Conservation (phyloP, 2,113 vertebrate species). For the Stercorarius parasiticus region DNA sequence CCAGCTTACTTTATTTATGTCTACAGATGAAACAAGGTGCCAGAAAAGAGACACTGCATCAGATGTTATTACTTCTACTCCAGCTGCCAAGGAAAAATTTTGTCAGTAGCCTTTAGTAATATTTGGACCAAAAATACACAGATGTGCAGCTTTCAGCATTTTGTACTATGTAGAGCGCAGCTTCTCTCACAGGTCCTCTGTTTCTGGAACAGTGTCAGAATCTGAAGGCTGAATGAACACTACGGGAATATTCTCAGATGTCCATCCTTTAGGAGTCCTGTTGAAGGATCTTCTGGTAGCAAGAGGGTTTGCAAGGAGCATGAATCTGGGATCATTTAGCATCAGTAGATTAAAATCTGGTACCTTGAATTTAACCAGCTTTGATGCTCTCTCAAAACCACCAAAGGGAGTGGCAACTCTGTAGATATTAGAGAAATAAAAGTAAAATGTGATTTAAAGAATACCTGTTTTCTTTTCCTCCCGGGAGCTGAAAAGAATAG, state of each 20-base stretch:
- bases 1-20: conserved; percentile 67
- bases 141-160: background rate
- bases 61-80: conserved; percentile 5
- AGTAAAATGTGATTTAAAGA: conserved; percentile 3
- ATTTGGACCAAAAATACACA: background rate
- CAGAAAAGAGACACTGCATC: conserved; percentile 21
- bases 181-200: conserved; percentile 89
- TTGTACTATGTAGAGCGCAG: background rate
- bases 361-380: conserved; percentile 79
- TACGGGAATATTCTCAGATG: conserved; percentile 71
- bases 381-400: conserved; percentile 87
- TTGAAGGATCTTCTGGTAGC: conserved; percentile 89
- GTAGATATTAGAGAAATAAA: conserved; percentile 57
- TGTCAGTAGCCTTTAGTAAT: conserved; percentile 19
- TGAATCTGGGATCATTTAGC: conserved; percentile 76
- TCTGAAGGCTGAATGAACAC: conserved; percentile 74
- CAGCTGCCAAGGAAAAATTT: conserved; percentile 17
- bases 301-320: conserved; percentile 75
- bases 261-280: conserved; percentile 91
- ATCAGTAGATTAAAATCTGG: conserved; percentile 81
- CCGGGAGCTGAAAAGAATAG: background rate
- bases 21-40: conserved; percentile 20
- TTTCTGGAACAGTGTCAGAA: conserved; percentile 80
- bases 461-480: background rate
- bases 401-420: conserved; percentile 95